Conservation (phyloP, 2,797 vertebrate genomes). For the Bradypus variegatus region DNA sequence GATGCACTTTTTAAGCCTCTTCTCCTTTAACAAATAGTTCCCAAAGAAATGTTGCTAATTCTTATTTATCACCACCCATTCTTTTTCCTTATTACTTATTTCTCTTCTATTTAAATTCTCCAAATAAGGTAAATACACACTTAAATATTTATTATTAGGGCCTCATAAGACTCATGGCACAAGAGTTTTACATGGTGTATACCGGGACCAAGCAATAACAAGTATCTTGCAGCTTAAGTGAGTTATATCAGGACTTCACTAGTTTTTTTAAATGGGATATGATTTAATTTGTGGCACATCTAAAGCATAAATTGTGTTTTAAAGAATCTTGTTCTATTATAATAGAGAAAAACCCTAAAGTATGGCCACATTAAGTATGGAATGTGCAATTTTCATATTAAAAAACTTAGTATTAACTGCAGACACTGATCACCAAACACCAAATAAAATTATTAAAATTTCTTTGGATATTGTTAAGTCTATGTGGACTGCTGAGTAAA, state of each 20-base stretch:
- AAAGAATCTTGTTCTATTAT: background rate
- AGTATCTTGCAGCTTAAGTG: background rate
- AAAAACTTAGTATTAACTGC: background rate
- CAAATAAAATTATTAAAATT: background rate
- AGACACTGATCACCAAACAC: background rate
- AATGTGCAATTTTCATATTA: background rate
- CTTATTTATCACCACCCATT: background rate
- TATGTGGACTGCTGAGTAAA: background rate
- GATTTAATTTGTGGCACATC: background rate
- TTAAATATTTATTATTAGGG: background rate
- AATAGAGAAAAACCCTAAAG: background rate
- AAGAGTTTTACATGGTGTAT: background rate
- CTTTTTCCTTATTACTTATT: background rate
- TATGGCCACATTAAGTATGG: background rate
- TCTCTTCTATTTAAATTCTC: background rate
- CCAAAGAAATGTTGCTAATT: background rate
- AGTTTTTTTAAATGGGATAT: background rate
- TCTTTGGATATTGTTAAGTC: background rate
- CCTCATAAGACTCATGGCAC: background rate
- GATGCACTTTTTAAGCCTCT: background rate
- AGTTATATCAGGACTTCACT: background rate
- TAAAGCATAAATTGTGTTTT: constrained; percentile 9
- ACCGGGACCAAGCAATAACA: background rate
- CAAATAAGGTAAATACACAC: background rate
- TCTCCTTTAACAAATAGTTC: background rate